Evolutionary conservation across 2,113 vertebrate species (phyloP), one percentile per base, ranked within the genome.

Genomic region (Dasyurus viverrinus): DNA sequence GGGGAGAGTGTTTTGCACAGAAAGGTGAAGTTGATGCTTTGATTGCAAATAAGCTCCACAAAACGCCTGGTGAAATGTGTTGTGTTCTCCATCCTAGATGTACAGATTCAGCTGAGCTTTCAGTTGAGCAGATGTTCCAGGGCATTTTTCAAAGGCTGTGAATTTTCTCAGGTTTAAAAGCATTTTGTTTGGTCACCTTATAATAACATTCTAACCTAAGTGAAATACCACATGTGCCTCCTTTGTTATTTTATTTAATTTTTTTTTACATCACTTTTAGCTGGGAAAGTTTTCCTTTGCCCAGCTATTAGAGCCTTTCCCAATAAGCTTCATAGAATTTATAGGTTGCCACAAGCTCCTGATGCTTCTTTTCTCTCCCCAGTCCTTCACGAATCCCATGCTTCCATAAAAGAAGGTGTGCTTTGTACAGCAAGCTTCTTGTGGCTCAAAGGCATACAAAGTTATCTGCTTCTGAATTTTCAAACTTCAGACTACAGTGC

Each of bases 401-500:
- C 8, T 76, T n/a, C 14, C 68, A 19, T 76, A 76, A 76, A n/a
- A n/a, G 36, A 76, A n/a, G 68, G 16, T 6, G 5, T 84, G 68
- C 12, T 36, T 68, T 68, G 60, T 36, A 22, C 60, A 36, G 60
- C 3, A 68, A 22, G 11, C 30, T 68, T 36, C 60, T 27, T 36
- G 5, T 36, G 60, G 30, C 19, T 23, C 68, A 42, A 42, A 42
- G 68, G n/a, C 36, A 42, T 42, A 42, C 16, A 42, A 84, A 84
- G 6, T 6, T n/a, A 84, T 93, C 89, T 27, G 48, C 95, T 89
- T 92, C 36, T 54, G 89, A 90, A 94, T 90, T 91, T 47, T 26
- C 10, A 48, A 14, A 54, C 92, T 89, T 53, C 0, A n/a, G n/a
- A 50, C 50, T 24, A 0, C 11, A 23, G 23, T 8, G 27, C 25